These are phyloP conservation scores for Chrysemys picta DNA, from an alignment of 2,113 vertebrate genomes.

Conservation along the genomic window DNA sequence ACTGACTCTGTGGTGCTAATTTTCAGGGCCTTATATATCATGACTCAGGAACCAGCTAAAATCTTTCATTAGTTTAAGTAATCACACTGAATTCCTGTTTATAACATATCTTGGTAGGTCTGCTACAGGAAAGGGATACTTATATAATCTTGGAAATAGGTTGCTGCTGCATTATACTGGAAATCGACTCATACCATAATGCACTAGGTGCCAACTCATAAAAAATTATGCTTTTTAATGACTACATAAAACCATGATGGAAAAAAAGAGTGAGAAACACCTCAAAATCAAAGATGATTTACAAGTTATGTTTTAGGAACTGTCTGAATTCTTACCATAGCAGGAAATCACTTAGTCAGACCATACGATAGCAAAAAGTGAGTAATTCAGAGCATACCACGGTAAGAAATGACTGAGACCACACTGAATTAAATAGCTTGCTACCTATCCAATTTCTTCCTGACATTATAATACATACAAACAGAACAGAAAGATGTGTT, in stretches of 20 bases:
- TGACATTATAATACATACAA: neutral
- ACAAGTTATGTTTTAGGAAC: neutral
- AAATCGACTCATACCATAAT: neutral
- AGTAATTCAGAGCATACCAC: neutral
- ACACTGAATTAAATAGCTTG: neutral
- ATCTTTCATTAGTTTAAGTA: neutral
- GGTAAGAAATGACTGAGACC: neutral
- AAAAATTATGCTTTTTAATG: neutral
- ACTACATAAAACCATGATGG: neutral
- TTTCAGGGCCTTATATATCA: neutral
- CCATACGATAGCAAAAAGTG: neutral
- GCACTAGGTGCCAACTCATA: neutral
- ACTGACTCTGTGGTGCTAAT: neutral
- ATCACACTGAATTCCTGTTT: neutral
- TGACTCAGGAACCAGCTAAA: neutral
- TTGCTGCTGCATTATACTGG: neutral
- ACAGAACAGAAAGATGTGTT: neutral
- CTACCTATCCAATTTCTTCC: neutral
- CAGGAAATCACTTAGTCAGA: neutral
- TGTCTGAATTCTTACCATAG: neutral
- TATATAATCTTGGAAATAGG: neutral
- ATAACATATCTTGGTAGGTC: neutral
- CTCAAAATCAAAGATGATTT: neutral
- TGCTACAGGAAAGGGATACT: neutral
- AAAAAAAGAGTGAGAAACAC: neutral